A percentile compares a stretch with the other conserved stretches of the same genome.
Evolutionary conservation across 2,888 invertebrate species (phyloP).

Genomic region (Chymomyza procnemis): DNA sequence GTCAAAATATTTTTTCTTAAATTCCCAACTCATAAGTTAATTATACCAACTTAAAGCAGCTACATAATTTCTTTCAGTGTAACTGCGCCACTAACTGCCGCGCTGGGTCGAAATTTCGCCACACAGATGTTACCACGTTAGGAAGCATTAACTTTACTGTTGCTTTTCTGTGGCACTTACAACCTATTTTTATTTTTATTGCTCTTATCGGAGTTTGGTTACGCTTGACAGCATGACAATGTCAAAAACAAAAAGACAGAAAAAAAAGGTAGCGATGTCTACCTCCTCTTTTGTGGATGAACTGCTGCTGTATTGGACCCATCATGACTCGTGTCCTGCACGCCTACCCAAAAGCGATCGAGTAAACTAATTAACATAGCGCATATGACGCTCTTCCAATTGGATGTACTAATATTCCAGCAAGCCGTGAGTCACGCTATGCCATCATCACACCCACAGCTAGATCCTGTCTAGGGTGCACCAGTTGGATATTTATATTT

Average conservation of each 20-base stretch:
- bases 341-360: neutral
- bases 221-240: conserved; percentile 73
- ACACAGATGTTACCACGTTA: conserved; percentile 52
- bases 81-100: neutral
- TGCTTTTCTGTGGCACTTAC: conserved; percentile 52
- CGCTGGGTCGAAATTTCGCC: neutral
- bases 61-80: neutral
- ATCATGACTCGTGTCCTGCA: conserved; percentile 44
- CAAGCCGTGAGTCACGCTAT: conserved; percentile 62
- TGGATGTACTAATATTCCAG: conserved; percentile 48
- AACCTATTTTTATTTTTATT: conserved; percentile 66
- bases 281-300: conserved; percentile 9
- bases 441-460: conserved; percentile 32
- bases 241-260: conserved; percentile 49
- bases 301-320: conserved; percentile 36
- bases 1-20: too few relatives aligned
- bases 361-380: conserved; percentile 23
- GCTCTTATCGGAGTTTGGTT: conserved; percentile 76
- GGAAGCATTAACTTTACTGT: conserved; percentile 43
- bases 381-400: conserved; percentile 49
- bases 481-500: conserved; percentile 35
- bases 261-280: conserved; percentile 3
- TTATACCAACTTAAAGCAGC: neutral
- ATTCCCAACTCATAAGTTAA: too few relatives aligned
- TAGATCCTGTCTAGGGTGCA: conserved; percentile 43